Base-by-base conservation (phyloP, 2,888 invertebrate species). In the Acanthosepion lycidas region DNA sequence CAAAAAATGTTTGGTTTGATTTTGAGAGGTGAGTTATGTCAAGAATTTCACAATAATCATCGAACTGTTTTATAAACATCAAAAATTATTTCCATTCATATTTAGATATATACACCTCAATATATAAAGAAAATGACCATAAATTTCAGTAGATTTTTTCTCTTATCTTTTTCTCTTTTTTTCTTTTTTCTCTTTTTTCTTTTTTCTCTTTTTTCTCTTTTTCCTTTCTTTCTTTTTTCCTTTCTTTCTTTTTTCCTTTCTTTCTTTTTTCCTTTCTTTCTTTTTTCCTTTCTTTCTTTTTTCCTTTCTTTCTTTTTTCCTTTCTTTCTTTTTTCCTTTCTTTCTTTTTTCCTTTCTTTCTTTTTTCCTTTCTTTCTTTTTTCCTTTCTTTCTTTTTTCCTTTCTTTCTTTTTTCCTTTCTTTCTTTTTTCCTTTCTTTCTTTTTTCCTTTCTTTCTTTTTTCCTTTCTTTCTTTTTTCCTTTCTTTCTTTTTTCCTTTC, bases 301-400 rank as follows among this genome's bases (percentile, higher is more conserved):
- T 33, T 33, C 3, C 15, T 33, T 6, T 15, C 5, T n/a, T 15
- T 78, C 33, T 78, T n/a, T 78, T 6, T 33, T 12, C 1, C 5
- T 15, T 8, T 2, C 1, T 9, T n/a, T 1, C 6, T n/a, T 8
- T 18, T n/a, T 12, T 6, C 9, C n/a, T n/a, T n/a, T 1, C 12
- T 8, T 18, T 9, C 5, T 33, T 18, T 15, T 12, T 5, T 3
- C 5, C 9, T 23, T n/a, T n/a, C n/a, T 33, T 26, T 26, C 12
- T 28, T 26, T 8, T 64, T 26, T 26, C 9, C 78, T 78, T 6
- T 33, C 18, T n/a, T 9, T 78, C 23, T 3, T 12, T 15, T 15
- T 33, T 18, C 3, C 15, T 33, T 33, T n/a, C 15, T n/a, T 4
- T 78, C n/a, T 3, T 18, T 78, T 8, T n/a, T 15, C 12, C 12